Base-by-base conservation (phyloP, 2,797 vertebrate species). In the Centropyge bicolor region DNA sequence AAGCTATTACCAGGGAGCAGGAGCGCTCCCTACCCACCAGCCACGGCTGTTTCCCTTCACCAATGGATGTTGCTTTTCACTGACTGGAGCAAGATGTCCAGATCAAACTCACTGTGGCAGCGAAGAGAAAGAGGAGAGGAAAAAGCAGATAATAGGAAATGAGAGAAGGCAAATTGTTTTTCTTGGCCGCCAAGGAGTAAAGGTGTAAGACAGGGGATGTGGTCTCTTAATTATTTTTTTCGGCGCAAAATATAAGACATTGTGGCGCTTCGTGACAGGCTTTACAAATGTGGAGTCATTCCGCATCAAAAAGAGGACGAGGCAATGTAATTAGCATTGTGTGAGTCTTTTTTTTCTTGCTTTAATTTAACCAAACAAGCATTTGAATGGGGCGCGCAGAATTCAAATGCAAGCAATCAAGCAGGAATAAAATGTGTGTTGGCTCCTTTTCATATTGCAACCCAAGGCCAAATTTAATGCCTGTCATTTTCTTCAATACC, bases 1-100 rank as follows among this genome's bases (percentile, higher is more conserved):
- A 94, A 92, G 89, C 91, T 91, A 93, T 95, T 94, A 95, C 91
- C 86, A 82, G 77, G 79, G 76, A 93, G 91, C 83, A 88, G 78
- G 66, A 87, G 79, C 81, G 61, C 82, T 81, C 83, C 76, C 80
- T 86, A 74, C 86, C 77, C 85, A 89, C 86, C 88, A 85, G 87
- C 84, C 80, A 80, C 14, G 78, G 77, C 68, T 81, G 85, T 78
- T 88, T 81, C 74, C 78, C 46, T 57, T 80, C 74, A 43, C 77
- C 78, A 67, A 62, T 61, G 76, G 79, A 86, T 78, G 85, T 69
- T 87, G 51, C 88, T 80, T 91, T 86, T 86, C 73, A 86, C 67
- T 63, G 87, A 89, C 76, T 76, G 82, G 86, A 90, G 85, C 85
- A 87, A 94, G 91, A 91, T 91, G 85, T 89, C 72, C 85, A 84